Conservation (phyloP, 2,113 vertebrate species). For the Cathartes aura region DNA sequence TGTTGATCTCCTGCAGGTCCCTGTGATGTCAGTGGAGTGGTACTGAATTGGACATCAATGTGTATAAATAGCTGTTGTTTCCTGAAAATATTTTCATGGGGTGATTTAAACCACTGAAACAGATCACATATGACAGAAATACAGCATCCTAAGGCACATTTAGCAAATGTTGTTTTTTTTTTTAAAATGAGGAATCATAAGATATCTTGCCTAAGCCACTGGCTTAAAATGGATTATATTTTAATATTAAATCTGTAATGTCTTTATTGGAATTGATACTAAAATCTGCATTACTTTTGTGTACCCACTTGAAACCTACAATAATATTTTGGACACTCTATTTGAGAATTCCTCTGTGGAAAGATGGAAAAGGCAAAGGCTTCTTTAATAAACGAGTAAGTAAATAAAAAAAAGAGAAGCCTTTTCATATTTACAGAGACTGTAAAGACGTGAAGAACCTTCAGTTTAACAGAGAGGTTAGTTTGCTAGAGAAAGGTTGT, state of each 20-base stretch:
- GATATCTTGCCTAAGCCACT: not conserved
- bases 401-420: not conserved
- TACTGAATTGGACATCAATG: not conserved
- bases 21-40: not conserved
- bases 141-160: not conserved
- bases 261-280: not conserved
- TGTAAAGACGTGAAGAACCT: not conserved
- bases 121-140: not conserved
- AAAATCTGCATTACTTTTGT: not conserved
- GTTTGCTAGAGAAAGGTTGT: not conserved
- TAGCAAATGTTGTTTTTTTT: not conserved
- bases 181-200: not conserved
- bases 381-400: not conserved
- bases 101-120: not conserved
- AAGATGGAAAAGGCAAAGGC: not conserved
- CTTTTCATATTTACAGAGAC: not conserved
- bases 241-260: not conserved
- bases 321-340: not conserved
- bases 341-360: not conserved
- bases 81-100: not conserved
- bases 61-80: slow-evolving; percentile 20
- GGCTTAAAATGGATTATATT: not conserved
- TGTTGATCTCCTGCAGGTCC: not conserved
- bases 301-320: not conserved
- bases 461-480: not conserved